These are phyloP conservation scores for Darevskia nairensis DNA, from an alignment of 2,797 vertebrate species.

Conservation along the genomic window DNA sequence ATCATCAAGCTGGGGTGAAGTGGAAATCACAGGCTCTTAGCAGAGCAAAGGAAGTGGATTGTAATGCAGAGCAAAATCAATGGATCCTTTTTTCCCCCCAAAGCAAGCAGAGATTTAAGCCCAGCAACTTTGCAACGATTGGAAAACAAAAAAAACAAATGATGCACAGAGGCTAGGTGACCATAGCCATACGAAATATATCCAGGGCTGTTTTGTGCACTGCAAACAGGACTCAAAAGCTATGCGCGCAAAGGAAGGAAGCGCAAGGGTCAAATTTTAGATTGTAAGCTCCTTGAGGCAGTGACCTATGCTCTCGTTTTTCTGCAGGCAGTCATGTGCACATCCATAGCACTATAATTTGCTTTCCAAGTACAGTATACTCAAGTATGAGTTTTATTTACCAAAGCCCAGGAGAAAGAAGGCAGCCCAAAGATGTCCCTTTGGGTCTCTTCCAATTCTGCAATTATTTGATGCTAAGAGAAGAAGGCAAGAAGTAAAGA, in stretches of 20 bases:
- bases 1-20: neutral
- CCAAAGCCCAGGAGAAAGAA: neutral
- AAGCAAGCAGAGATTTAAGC: neutral
- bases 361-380: too few species aligned
- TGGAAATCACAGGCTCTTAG: slow-evolving; percentile 33
- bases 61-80: neutral
- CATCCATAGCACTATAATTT: neutral
- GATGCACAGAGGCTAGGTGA: neutral
- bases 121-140: neutral
- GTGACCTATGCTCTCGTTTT: neutral
- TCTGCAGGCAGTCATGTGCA: neutral
- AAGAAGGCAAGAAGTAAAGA: neutral
- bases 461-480: neutral
- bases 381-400: neutral
- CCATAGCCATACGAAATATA: neutral
- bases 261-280: neutral
- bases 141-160: neutral
- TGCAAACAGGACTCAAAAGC: neutral
- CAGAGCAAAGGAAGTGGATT: slow-evolving; percentile 34
- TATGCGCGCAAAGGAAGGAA: neutral
- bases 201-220: neutral
- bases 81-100: too few species aligned
- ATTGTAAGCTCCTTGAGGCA: neutral
- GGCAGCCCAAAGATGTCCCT: neutral
- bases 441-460: neutral